Percentiles rank a stretch among this genome's conserved stretches.
Evolutionary conservation across 2,888 invertebrate species (phyloP).

Genomic region (Cryptophagus acutangulus): DNA sequence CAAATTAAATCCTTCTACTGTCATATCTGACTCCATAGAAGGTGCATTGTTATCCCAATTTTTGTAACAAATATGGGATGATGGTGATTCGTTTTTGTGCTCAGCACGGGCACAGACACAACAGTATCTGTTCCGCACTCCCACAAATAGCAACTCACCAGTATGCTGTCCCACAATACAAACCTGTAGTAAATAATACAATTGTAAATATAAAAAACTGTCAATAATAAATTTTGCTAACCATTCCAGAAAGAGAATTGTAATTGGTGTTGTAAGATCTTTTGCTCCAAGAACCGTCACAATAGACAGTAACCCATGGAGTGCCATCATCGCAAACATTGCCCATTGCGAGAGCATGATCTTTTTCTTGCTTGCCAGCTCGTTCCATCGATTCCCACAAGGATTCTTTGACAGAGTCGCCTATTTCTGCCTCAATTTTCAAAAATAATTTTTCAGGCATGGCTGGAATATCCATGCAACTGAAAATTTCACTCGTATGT

Average conservation of each 20-base stretch:
- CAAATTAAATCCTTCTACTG: constrained; percentile 19
- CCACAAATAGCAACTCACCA: constrained; percentile 19
- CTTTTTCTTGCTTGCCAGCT: constrained; percentile 17
- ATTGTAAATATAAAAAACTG: too few species aligned
- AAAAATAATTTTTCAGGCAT: constrained; percentile 11
- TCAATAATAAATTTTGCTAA: too few species aligned
- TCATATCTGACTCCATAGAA: constrained; percentile 24
- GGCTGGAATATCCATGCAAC: constrained; percentile 15
- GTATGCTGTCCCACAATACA: constrained; percentile 20
- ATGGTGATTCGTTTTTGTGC: constrained; percentile 7
- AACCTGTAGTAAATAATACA: too few species aligned
- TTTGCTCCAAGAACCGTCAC: constrained; percentile 22
- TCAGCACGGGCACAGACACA: constrained; percentile 17
- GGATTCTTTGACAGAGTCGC: constrained; percentile 11
- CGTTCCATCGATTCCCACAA: constrained; percentile 11
- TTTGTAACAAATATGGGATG: constrained; percentile 21
- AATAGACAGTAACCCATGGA: constrained; percentile 18
- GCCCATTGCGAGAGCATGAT: constrained; percentile 11
- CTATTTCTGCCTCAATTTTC: too few species aligned
- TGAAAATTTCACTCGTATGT: not conserved
- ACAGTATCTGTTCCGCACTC: constrained; percentile 24
- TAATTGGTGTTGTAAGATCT: constrained; percentile 17
- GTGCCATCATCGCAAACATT: constrained; percentile 15
- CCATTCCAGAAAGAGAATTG: constrained; percentile 18
- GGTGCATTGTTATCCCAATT: constrained; percentile 19